Evolutionary conservation across 2,888 invertebrate species (phyloP).

Genomic region (Dryococelus australis): DNA sequence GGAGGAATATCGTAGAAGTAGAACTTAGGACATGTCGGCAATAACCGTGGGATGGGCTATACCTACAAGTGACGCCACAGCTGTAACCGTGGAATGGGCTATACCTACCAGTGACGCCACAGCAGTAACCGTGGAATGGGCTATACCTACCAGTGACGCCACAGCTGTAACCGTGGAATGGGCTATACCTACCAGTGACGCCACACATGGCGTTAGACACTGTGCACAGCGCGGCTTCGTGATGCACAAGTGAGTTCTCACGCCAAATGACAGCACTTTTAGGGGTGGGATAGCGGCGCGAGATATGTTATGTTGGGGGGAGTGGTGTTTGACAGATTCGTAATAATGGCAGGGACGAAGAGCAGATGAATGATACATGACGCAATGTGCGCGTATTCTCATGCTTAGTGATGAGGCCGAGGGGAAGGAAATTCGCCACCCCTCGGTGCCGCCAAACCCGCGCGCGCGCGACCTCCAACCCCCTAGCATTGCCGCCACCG

Average conservation of each 20-base stretch:
- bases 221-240: too few relatives aligned
- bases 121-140: not conserved
- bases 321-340: not conserved
- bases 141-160: too few relatives aligned
- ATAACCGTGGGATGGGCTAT: too few relatives aligned
- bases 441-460: not conserved
- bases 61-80: not conserved
- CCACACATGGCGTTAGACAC: not conserved
- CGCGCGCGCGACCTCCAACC: too few relatives aligned
- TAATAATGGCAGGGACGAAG: not conserved
- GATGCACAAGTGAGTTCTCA: not conserved
- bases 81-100: too few relatives aligned
- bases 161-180: too few relatives aligned
- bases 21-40: too few relatives aligned
- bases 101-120: not conserved
- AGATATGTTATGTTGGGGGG: not conserved
- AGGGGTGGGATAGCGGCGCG: not conserved
- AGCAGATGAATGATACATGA: slow-evolving; percentile 2
- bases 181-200: not conserved
- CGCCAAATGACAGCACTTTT: slow-evolving; percentile 16
- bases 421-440: not conserved
- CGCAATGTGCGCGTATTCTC: not conserved
- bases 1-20: too few relatives aligned
- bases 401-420: not conserved
- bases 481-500: too few relatives aligned